phyloP scores from a whole-genome alignment of 2,797 vertebrate species.

The Hyperoplus lanceolatus region DNA sequence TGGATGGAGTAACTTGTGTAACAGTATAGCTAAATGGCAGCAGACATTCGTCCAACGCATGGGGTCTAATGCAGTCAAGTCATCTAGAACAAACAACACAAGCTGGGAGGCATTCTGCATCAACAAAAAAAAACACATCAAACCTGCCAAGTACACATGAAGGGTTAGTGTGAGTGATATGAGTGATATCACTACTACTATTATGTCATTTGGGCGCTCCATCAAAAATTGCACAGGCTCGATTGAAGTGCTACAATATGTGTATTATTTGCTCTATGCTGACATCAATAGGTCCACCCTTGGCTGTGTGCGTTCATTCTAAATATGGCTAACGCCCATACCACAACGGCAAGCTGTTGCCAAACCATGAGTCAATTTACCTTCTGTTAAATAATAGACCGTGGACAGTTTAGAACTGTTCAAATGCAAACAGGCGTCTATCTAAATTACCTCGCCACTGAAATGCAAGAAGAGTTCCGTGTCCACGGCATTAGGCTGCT shows the following conservation, averaged over 20 bases:
- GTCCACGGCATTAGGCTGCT: constrained; percentile 39
- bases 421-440: constrained; percentile 37
- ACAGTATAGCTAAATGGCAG: constrained; percentile 9
- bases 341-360: constrained; percentile 48
- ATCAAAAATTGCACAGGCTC: constrained; percentile 52
- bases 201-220: constrained; percentile 46
- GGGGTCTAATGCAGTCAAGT: constrained; percentile 20
- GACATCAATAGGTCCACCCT: constrained; percentile 50
- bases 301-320: constrained; percentile 41
- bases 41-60: constrained; percentile 23
- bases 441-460: constrained; percentile 21
- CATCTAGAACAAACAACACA: constrained; percentile 29
- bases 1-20: constrained; percentile 52
- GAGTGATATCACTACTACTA: constrained; percentile 42
- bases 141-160: constrained; percentile 43
- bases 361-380: constrained; percentile 55
- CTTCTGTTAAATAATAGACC: constrained; percentile 66
- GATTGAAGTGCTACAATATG: constrained; percentile 50
- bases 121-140: background rate
- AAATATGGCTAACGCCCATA: constrained; percentile 42
- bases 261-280: constrained; percentile 57
- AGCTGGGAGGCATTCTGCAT: constrained; percentile 10
- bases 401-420: constrained; percentile 45
- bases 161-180: constrained; percentile 35
- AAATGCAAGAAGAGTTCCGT: constrained; percentile 8